Conservation (phyloP, 2,888 invertebrate species). For the Anticlea derivata region DNA sequence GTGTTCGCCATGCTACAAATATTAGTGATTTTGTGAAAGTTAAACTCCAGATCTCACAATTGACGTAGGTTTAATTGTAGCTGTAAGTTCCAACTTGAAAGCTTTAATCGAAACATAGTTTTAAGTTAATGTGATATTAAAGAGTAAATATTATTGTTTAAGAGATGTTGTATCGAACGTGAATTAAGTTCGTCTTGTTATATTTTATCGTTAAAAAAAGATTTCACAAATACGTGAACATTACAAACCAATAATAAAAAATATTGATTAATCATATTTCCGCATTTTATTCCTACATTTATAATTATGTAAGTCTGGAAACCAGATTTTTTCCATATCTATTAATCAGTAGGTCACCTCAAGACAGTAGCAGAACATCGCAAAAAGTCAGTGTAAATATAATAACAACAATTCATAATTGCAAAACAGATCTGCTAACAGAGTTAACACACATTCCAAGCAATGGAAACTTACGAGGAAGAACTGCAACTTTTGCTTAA, state of each 20-base stretch:
- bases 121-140: constrained; percentile 82
- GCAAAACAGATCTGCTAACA: background rate
- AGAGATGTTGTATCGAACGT: constrained; percentile 77
- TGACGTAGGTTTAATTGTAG: constrained; percentile 64
- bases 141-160: constrained; percentile 80
- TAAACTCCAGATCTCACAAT: constrained; percentile 75
- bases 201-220: constrained; percentile 81
- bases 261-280: constrained; percentile 65
- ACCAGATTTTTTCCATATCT: constrained; percentile 10
- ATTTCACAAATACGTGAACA: constrained; percentile 73
- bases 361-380: constrained; percentile 3
- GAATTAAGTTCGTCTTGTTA: constrained; percentile 74
- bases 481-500: constrained; percentile 12
- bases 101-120: constrained; percentile 79
- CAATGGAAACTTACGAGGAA: constrained; percentile 14
- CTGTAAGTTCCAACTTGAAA: constrained; percentile 78
- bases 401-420: constrained; percentile 3
- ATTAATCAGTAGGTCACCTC: constrained; percentile 3
- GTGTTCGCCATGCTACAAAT: constrained; percentile 70
- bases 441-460: background rate
- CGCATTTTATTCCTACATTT: constrained; percentile 64
- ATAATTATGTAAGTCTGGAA: background rate
- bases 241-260: constrained; percentile 74
- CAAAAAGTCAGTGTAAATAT: background rate
- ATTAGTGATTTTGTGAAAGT: constrained; percentile 70